These are phyloP conservation scores for Oligia fasciuncula DNA, from an alignment of 2,888 invertebrate genomes.

Conservation along the genomic window DNA sequence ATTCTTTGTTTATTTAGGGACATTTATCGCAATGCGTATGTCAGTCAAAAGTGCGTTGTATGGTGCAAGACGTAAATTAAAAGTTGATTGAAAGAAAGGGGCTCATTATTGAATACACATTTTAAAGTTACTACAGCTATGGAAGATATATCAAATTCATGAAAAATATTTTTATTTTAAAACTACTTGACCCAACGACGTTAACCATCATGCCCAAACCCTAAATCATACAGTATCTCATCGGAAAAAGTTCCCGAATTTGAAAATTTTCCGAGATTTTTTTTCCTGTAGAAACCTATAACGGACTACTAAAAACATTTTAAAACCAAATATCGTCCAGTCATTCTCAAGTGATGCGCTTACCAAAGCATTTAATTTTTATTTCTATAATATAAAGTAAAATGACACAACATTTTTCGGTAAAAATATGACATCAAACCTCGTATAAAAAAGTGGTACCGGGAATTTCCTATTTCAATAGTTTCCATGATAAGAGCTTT, in stretches of 20 bases:
- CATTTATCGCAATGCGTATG: too few relatives aligned
- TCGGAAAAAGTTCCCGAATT: too few relatives aligned
- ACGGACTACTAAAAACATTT: background rate
- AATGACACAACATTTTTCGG: background rate
- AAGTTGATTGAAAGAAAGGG: background rate
- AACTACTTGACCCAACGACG: too few relatives aligned
- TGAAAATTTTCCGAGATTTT: background rate
- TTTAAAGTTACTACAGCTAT: background rate
- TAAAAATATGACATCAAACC: background rate
- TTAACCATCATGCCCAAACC: too few relatives aligned
- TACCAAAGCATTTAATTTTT: background rate
- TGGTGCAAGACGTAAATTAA: background rate
- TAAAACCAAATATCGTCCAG: background rate
- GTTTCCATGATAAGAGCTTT: background rate
- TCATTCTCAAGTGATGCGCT: background rate
- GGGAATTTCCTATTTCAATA: background rate
- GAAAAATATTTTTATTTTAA: too few relatives aligned
- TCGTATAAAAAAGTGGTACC: constrained; percentile 2
- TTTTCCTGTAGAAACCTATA: background rate
- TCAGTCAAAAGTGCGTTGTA: background rate
- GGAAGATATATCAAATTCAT: background rate
- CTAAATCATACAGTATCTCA: too few relatives aligned
- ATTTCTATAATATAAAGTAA: background rate
- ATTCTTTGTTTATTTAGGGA: too few relatives aligned
- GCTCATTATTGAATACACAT: background rate